A percentile compares a stretch with the other conserved stretches of the same genome.
phyloP scores from a whole-genome alignment of 2,888 invertebrate genomes.

The Brenthis hecate region DNA sequence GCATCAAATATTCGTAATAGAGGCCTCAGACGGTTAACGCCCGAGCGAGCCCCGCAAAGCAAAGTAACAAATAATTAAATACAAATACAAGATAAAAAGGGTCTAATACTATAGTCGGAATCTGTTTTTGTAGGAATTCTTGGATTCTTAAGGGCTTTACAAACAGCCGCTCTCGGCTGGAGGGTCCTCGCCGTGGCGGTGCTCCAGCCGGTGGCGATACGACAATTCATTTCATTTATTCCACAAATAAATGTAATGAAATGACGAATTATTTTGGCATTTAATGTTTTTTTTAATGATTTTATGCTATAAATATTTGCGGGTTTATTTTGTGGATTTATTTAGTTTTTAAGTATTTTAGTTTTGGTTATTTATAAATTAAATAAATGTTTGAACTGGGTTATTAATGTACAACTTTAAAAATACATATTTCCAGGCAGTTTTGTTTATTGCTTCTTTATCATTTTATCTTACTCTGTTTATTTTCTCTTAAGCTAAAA shows the following conservation, averaged over 20 bases:
- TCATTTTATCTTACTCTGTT: no score
- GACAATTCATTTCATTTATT: conserved; percentile 28
- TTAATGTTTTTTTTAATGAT: conserved; percentile 4
- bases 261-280: background rate
- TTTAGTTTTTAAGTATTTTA: background rate
- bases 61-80: conserved; percentile 38
- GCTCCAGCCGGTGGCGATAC: conserved; percentile 14
- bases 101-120: conserved; percentile 34
- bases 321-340: background rate
- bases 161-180: conserved; percentile 24
- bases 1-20: background rate
- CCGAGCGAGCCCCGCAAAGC: conserved; percentile 21
- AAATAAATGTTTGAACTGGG: no score
- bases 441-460: no score
- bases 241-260: conserved; percentile 22
- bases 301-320: background rate
- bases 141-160: conserved; percentile 20
- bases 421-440: no score
- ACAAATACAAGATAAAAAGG: conserved; percentile 37
- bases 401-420: no score
- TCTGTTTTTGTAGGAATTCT: conserved; percentile 34
- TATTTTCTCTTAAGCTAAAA: no score
- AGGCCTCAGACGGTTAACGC: conserved; percentile 8
- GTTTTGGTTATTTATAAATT: no score
- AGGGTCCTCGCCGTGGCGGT: conserved; percentile 7